Evolutionary conservation across 1,140 invertebrate genomes (phyloP).

Genomic region (Drosophila mojavensis): DNA sequence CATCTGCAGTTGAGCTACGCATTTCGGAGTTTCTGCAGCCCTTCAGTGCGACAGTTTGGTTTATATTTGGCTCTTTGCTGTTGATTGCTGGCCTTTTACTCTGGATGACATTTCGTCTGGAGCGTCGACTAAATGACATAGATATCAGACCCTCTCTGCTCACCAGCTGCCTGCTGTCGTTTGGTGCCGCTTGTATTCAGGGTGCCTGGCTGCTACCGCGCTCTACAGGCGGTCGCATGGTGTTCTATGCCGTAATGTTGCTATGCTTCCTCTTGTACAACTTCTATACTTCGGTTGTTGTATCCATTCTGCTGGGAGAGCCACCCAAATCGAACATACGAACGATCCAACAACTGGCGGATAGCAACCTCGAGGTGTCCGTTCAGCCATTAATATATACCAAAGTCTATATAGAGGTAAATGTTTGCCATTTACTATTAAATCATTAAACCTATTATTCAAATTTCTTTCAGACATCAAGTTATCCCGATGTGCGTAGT

Average conservation of each 20-base stretch:
- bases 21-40: conserved; percentile 69
- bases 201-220: conserved; percentile 68
- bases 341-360: conserved; percentile 71
- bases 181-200: conserved; percentile 73
- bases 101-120: conserved; percentile 69
- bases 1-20: conserved; percentile 50
- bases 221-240: conserved; percentile 74
- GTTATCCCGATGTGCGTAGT: conserved; percentile 38
- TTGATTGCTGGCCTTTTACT: conserved; percentile 53
- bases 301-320: conserved; percentile 66
- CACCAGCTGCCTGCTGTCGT: conserved; percentile 69
- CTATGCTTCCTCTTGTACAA: conserved; percentile 76
- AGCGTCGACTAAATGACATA: conserved; percentile 15
- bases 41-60: conserved; percentile 71
- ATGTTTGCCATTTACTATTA: background rate
- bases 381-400: conserved; percentile 67
- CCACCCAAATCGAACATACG: conserved; percentile 69
- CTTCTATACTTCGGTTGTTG: conserved; percentile 80
- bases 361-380: conserved; percentile 70
- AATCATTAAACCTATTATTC: background rate
- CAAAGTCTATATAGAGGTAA: conserved; percentile 51
- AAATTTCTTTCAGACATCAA: conserved; percentile 26
- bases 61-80: conserved; percentile 53
- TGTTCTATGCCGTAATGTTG: conserved; percentile 68
- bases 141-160: conserved; percentile 58